A percentile compares a stretch with the other conserved stretches of the same genome.
Conservation (phyloP, 92 coral and sea anemone species). For the Montipora capitata region DNA sequence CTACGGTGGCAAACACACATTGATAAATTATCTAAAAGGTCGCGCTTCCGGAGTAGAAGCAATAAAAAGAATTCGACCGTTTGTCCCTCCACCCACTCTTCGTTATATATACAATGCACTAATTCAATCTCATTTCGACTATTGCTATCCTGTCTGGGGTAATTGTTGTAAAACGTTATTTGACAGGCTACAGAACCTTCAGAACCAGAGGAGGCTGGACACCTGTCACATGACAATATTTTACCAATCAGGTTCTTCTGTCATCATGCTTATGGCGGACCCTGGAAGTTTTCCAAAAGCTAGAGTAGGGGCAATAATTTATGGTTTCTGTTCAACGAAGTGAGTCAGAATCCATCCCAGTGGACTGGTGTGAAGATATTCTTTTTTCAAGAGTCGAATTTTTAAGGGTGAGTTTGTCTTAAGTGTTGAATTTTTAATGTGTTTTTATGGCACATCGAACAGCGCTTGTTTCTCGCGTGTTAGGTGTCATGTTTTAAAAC, state of each 20-base stretch:
- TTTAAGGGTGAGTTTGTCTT: neutral
- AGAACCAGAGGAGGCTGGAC: conserved; percentile 1
- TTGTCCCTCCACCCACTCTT: too few species aligned
- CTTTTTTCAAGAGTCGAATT: neutral
- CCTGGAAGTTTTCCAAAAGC: neutral
- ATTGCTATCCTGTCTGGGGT: too few species aligned
- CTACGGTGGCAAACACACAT: too few species aligned
- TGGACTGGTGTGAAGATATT: neutral
- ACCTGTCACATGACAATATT: neutral
- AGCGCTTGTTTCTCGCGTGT: neutral
- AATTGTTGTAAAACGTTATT: too few species aligned
- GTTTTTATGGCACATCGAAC: neutral
- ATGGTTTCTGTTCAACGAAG: neutral
- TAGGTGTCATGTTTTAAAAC: neutral
- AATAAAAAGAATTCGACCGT: too few species aligned
- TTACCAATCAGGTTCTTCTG: neutral
- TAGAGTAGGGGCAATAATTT: neutral
- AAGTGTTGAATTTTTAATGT: neutral
- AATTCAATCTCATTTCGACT: too few species aligned
- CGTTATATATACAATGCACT: too few species aligned
- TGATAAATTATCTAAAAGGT: too few species aligned
- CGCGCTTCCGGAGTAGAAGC: too few species aligned
- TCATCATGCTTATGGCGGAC: neutral
- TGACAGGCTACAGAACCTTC: neutral
- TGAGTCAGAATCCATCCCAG: neutral